Conservation (phyloP, 2,888 invertebrate species). For the Coremacera marginata region DNA sequence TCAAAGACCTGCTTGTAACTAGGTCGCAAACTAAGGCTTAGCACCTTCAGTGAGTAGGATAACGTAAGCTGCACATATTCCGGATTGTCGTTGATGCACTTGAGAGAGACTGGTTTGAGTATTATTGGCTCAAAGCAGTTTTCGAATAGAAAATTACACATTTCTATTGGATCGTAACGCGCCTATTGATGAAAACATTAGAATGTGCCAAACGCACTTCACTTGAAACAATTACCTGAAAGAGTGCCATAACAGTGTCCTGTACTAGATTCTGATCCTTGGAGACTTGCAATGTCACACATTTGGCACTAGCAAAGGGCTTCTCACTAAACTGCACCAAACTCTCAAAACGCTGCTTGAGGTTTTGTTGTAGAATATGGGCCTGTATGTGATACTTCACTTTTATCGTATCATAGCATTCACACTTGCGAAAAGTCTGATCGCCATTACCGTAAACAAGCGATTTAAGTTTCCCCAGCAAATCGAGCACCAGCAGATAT, state of each 20-base stretch:
- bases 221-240: constrained; percentile 52
- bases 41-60: constrained; percentile 63
- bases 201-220: not conserved
- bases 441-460: constrained; percentile 56
- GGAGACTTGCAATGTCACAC: constrained; percentile 62
- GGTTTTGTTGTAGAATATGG: constrained; percentile 63
- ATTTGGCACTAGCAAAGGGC: constrained; percentile 64
- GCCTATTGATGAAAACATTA: constrained; percentile 48
- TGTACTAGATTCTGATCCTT: constrained; percentile 62
- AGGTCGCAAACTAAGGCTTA: constrained; percentile 58
- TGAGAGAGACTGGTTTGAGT: constrained; percentile 64
- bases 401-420: constrained; percentile 66
- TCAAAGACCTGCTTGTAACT: constrained; percentile 65
- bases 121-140: constrained; percentile 67
- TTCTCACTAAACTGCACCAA: constrained; percentile 65
- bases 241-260: constrained; percentile 63
- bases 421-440: constrained; percentile 60
- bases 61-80: constrained; percentile 58
- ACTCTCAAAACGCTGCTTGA: constrained; percentile 65
- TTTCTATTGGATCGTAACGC: constrained; percentile 63
- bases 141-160: constrained; percentile 64
- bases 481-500: constrained; percentile 60
- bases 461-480: constrained; percentile 60
- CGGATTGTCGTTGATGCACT: constrained; percentile 55
- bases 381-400: constrained; percentile 64